Evolutionary conservation across 2,797 vertebrate species (phyloP), one percentile per base, ranked within the genome.

Genomic region (Trichosurus vulpecula): DNA sequence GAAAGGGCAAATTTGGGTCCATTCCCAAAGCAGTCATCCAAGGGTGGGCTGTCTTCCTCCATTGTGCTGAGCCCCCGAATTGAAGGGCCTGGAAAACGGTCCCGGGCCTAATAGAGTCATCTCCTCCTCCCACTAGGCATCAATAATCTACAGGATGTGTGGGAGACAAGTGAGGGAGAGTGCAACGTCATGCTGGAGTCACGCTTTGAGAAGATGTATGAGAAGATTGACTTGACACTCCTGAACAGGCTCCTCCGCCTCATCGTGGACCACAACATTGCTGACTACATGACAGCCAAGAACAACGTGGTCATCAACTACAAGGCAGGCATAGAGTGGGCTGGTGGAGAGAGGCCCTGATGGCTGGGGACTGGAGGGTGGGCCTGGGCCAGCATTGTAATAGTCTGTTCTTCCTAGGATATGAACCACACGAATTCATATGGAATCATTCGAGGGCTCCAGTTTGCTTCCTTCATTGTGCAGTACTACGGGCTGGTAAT

Each of bases 351-450:
- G 29, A 22, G 27, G 22, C 53, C 53, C n/a, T 94, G 31, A 11
- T 54, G 54, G 35, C 5, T 10, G 22, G 91, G 30, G 29, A 55
- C 4, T 5, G 1, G 4, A 47, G 0, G 31, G 2, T 41, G 31
- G 66, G n/a, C 89, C 0, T 8, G 4, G 47, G 30, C 8, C 93
- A 95, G 54, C 52, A 6, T 81, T 91, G 31, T 92, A 4, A 0
- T 3, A 9, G 0, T 47, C 94, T 1, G 90, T 87, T 52, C 47
- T 94, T 41, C 95, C 0, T 98, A 99, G 99, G 99, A 99, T 98
- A 99, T 99, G 99, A 99, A 99, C 98, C 99, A 99, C 98, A 99
- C 99, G 3, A 99, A 99, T 98, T 99, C 99, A 1, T 99, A 99
- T 0, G 99, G 99, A 81, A 99, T 99, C 98, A 99, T 99, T 98